Evolutionary conservation across 2,797 vertebrate species (phyloP).

Genomic region (Galaxias olidus): DNA sequence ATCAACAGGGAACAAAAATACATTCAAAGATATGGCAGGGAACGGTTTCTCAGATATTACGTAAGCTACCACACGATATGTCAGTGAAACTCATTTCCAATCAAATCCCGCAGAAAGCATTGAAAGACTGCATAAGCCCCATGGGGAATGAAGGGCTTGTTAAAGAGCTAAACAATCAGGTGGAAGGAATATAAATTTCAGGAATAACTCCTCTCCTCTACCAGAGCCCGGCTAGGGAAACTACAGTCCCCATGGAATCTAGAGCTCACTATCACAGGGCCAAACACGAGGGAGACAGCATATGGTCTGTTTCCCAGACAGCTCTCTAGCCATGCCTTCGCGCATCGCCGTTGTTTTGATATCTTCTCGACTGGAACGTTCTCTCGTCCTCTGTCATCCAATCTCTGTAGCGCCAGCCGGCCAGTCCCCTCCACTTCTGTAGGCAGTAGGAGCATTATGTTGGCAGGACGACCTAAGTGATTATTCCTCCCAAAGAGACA

Average conservation of each 20-base stretch:
- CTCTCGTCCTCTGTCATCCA: neutral
- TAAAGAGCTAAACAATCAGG: too few relatives aligned
- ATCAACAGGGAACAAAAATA: too few relatives aligned
- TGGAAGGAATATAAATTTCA: constrained; percentile 1
- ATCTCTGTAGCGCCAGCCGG: neutral
- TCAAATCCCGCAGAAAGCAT: too few relatives aligned
- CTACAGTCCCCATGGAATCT: constrained; percentile 6
- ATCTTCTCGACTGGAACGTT: neutral
- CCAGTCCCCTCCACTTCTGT: neutral
- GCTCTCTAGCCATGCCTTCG: constrained; percentile 13
- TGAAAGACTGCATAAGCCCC: too few relatives aligned
- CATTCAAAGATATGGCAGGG: too few relatives aligned
- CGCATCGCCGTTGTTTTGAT: neutral
- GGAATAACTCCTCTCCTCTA: constrained; percentile 27
- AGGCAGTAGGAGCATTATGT: neutral
- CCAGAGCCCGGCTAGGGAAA: constrained; percentile 14
- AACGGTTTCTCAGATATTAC: too few relatives aligned
- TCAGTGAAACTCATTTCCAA: too few relatives aligned
- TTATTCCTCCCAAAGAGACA: neutral
- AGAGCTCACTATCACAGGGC: constrained; percentile 15
- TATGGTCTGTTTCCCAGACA: constrained; percentile 26
- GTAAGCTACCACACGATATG: too few relatives aligned
- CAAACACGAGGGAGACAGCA: constrained; percentile 33
- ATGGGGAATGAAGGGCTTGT: too few relatives aligned
- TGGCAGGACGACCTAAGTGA: neutral